Evolutionary conservation across 2,888 invertebrate genomes (phyloP).

Genomic region (Pyrrhosoma nymphula): DNA sequence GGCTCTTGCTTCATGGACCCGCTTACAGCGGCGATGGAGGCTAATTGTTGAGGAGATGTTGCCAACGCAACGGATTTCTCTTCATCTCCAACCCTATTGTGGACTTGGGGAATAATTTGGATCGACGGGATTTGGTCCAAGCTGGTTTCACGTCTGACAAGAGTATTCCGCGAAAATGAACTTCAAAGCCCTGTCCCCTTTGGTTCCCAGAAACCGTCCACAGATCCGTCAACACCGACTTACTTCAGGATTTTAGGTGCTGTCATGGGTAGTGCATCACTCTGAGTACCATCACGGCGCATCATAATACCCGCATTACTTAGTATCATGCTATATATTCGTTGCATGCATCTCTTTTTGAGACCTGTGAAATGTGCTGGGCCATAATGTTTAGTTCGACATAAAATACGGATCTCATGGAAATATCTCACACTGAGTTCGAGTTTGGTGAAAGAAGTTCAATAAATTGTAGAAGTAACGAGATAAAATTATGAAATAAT

Average conservation of each 20-base stretch:
- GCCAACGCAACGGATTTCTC: slow-evolving; percentile 2
- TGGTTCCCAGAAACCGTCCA: neutral
- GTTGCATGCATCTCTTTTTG: too few species aligned
- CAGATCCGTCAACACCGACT: neutral
- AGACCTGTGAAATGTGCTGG: too few species aligned
- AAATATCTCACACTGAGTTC: too few species aligned
- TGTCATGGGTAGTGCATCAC: neutral
- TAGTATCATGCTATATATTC: neutral
- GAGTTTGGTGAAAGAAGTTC: too few species aligned
- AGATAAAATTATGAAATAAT: too few species aligned
- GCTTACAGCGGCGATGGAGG: neutral
- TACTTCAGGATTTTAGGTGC: neutral
- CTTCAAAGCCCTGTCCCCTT: neutral
- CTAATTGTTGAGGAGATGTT: neutral
- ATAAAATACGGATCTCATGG: too few species aligned
- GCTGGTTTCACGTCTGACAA: neutral
- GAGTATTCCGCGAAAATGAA: neutral
- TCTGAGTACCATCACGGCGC: neutral
- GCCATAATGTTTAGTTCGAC: too few species aligned
- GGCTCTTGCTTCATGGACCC: neutral
- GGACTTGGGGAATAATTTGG: neutral
- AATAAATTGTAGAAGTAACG: too few species aligned
- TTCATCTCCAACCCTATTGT: neutral
- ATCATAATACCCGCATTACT: neutral
- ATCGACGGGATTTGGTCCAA: slow-evolving; percentile 16